Evolutionary conservation across 2,113 vertebrate genomes (phyloP), one percentile per base, ranked within the genome.

Genomic region (Hipposideros armiger): DNA sequence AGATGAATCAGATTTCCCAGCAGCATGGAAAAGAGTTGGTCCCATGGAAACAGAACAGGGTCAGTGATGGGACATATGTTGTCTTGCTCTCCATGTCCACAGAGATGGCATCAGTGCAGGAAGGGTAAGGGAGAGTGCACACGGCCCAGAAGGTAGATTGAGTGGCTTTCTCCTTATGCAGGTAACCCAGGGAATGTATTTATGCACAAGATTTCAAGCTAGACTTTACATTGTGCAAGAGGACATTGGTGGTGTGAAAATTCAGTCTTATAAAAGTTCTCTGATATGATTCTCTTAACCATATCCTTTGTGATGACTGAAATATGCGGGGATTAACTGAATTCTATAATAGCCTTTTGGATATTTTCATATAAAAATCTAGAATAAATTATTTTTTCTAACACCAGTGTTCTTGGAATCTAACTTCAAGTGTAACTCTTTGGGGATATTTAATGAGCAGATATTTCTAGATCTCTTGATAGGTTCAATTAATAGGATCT

Each of bases 321-420:
- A 92, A 76, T 87, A 13, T 47, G 0, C 85, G 22, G 13, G 24
- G 11, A 40, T 54, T 24, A 4, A 50, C 36, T 90, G 19, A 77
- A 87, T 74, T 54, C 1, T 83, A 1, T 62, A 26, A 82, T 22
- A 26, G 1, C 76, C 4, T 50, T 87, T 66, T 76, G 22, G 1
- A 42, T 93, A 91, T 74, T 88, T 95, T 67, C 9, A 62, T 62
- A 72, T 16, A 42, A 76, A 93, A 36, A 42, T 54, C 2, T 5
- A 62, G 7, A 60, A 47, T 93, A 86, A 66, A 40, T 64, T 15
- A 0, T 7, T 76, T 47, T n/a, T 0, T 64, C 4, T 91, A 52
- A 52, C 4, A 45, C 84, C 24, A 64, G 1, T 73, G 8, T 86
- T 86, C 8, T 82, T 91, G 47, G 42, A 67, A 54, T 76, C 1